phyloP scores from a whole-genome alignment of 2,797 vertebrate genomes.

The Spinus pinus region DNA sequence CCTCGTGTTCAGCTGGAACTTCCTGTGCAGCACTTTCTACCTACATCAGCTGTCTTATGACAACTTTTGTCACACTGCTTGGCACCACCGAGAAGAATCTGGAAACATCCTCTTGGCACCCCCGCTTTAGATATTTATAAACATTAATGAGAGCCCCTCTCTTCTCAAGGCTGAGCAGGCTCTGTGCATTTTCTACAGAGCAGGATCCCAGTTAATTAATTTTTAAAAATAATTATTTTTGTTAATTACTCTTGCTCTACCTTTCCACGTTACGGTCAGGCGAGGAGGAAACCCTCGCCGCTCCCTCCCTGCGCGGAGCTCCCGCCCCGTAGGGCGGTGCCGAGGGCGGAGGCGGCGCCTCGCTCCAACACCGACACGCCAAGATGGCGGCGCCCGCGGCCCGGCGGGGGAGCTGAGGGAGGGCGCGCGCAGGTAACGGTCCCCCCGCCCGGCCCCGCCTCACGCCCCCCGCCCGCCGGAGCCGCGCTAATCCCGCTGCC shows the following conservation, averaged over 20 bases:
- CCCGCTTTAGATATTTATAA: background rate
- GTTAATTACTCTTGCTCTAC: background rate
- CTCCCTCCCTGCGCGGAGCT: background rate
- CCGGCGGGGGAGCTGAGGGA: fast-evolving
- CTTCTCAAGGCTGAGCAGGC: background rate
- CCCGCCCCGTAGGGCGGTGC: background rate
- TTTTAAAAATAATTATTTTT: no score
- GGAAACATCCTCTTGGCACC: background rate
- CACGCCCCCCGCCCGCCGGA: background rate
- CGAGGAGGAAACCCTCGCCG: fast-evolving
- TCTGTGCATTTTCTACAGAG: background rate
- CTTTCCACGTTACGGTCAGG: fast-evolving
- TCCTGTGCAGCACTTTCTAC: background rate
- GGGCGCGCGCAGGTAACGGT: background rate
- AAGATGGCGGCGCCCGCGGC: conserved; percentile 13
- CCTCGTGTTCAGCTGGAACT: background rate
- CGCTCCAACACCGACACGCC: background rate
- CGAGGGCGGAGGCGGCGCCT: background rate
- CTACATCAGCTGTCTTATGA: background rate
- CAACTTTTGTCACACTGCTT: no score
- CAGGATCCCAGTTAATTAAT: background rate
- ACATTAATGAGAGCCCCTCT: no score
- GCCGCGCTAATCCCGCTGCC: background rate
- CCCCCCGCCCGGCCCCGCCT: background rate
- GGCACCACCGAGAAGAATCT: background rate